A percentile compares a stretch with the other conserved stretches of the same genome.
Evolutionary conservation across 2,888 invertebrate species (phyloP).

Genomic region (Phaedon cochleariae): DNA sequence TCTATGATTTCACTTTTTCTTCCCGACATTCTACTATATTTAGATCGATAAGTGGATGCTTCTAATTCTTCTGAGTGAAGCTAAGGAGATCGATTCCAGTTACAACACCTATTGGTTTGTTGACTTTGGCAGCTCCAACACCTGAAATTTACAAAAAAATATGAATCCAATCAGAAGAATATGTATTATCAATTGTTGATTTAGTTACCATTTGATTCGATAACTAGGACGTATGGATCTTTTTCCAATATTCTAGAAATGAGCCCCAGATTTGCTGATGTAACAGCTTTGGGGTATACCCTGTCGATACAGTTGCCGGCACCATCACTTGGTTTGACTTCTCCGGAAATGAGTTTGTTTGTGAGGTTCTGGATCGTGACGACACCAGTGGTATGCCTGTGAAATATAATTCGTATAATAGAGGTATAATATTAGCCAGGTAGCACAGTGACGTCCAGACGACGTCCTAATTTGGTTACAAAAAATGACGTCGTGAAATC

Average conservation of each 20-base stretch:
- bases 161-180: background rate
- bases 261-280: constrained; percentile 73
- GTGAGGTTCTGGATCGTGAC: constrained; percentile 76
- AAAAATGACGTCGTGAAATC: no score
- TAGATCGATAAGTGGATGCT: no score
- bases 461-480: no score
- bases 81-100: constrained; percentile 50
- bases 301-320: constrained; percentile 74
- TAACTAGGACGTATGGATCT: constrained; percentile 79
- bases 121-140: constrained; percentile 32
- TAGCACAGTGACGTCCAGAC: no score
- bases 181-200: background rate
- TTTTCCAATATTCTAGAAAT: constrained; percentile 83
- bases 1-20: no score
- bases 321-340: constrained; percentile 68
- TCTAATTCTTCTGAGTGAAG: constrained; percentile 39
- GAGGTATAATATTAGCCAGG: no score
- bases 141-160: constrained; percentile 29
- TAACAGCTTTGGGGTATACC: constrained; percentile 76
- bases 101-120: constrained; percentile 49
- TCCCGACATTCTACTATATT: no score
- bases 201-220: constrained; percentile 58
- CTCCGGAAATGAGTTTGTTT: constrained; percentile 71
- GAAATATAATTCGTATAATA: no score
- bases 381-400: constrained; percentile 71